These are phyloP conservation scores for Sarcophaga caerulescens DNA, from an alignment of 2,888 invertebrate genomes.

Conservation along the genomic window DNA sequence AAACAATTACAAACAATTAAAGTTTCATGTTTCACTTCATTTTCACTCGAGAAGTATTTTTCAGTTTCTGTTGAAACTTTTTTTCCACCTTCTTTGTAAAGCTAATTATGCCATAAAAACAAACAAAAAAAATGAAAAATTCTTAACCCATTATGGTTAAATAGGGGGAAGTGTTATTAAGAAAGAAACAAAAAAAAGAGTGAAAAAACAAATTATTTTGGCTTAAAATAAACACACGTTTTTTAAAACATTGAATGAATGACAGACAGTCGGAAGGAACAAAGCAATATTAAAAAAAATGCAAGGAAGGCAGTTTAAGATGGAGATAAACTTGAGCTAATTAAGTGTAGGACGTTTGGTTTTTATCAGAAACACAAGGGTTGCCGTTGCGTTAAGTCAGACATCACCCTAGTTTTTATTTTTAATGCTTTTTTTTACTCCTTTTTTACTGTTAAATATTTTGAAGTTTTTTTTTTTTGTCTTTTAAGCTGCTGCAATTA, in stretches of 20 bases:
- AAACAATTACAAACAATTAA: slow-evolving; percentile 49
- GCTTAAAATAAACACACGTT: slow-evolving; percentile 2
- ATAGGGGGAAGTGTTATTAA: no score
- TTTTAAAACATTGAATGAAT: neutral
- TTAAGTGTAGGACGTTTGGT: neutral
- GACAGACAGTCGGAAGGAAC: neutral
- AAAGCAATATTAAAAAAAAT: neutral
- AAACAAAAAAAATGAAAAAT: neutral
- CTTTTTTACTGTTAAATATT: slow-evolving; percentile 31
- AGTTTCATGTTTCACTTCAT: slow-evolving; percentile 60
- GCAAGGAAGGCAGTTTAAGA: neutral
- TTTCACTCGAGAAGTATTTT: slow-evolving; percentile 18
- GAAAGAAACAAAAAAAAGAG: no score
- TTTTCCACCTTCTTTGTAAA: neutral
- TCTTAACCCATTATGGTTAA: no score
- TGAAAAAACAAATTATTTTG: neutral
- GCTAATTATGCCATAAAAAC: slow-evolving; percentile 40
- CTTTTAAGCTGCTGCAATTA: slow-evolving; percentile 19
- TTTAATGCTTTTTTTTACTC: neutral
- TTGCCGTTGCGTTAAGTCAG: neutral
- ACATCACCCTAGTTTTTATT: no score
- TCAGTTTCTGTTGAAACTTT: neutral
- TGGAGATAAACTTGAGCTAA: neutral
- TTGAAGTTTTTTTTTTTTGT: slow-evolving; percentile 17
- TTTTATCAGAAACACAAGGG: neutral